Evolutionary conservation across 2,888 invertebrate species (phyloP).

Genomic region (Trissolcus japonicus): DNA sequence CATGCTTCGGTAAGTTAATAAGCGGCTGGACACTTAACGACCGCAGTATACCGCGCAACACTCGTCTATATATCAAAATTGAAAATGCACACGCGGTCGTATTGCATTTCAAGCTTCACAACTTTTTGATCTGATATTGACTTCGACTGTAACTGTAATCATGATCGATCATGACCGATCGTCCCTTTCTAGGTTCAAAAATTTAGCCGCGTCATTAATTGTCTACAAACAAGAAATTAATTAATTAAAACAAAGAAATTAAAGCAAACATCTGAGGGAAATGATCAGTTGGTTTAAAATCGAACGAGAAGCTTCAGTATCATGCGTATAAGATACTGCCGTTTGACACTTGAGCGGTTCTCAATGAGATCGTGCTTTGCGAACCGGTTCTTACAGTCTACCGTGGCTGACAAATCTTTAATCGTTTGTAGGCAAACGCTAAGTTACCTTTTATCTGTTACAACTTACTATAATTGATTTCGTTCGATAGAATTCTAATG

Average conservation of each 20-base stretch:
- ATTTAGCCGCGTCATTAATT: not conserved
- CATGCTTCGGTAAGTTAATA: slow-evolving; percentile 62
- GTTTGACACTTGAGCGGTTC: slow-evolving; percentile 41
- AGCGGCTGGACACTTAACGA: slow-evolving; percentile 56
- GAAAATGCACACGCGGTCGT: slow-evolving; percentile 63
- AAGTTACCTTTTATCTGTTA: slow-evolving; percentile 3
- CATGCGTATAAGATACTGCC: slow-evolving; percentile 27
- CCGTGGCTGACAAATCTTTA: slow-evolving; percentile 47
- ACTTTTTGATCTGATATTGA: slow-evolving; percentile 41
- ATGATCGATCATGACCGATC: not conserved
- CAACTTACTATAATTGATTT: not conserved
- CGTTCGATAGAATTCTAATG: not conserved
- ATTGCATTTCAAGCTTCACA: slow-evolving; percentile 46
- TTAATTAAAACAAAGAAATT: not conserved
- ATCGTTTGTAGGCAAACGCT: slow-evolving; percentile 47
- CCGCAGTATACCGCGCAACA: slow-evolving; percentile 59
- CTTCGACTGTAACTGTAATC: not conserved
- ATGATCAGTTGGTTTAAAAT: not conserved
- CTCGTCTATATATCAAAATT: slow-evolving; percentile 66
- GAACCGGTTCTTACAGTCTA: slow-evolving; percentile 54
- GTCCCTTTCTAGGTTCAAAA: not conserved
- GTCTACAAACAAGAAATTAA: not conserved
- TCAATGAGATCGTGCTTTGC: slow-evolving; percentile 26
- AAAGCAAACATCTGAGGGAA: not conserved
- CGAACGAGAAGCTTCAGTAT: slow-evolving; percentile 5